Percentiles rank a stretch among this genome's conserved stretches.
Evolutionary conservation across 2,888 invertebrate species (phyloP).

Genomic region (Erebia ligea): DNA sequence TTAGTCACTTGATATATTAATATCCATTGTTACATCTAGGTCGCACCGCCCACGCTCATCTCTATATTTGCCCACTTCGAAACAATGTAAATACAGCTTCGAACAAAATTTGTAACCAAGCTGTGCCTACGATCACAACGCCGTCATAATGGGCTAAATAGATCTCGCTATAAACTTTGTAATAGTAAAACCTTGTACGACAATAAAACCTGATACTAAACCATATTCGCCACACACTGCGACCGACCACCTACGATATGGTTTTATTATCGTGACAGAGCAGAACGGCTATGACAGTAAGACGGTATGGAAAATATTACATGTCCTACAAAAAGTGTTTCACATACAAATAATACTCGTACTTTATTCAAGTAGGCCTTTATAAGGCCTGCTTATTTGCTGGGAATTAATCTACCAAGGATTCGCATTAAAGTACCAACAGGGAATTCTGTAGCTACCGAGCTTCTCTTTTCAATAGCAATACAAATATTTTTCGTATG

Average conservation of each 20-base stretch:
- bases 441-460: neutral
- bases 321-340: slow-evolving; percentile 16
- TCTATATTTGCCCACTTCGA: slow-evolving; percentile 14
- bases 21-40: slow-evolving; percentile 1
- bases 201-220: slow-evolving; percentile 68
- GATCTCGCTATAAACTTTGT: slow-evolving; percentile 47
- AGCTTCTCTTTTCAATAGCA: neutral
- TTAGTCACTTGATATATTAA: slow-evolving; percentile 5
- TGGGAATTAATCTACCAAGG: slow-evolving; percentile 1
- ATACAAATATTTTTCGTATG: neutral
- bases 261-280: slow-evolving; percentile 62
- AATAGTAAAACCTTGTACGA: slow-evolving; percentile 69
- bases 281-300: slow-evolving; percentile 51
- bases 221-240: slow-evolving; percentile 63
- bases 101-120: slow-evolving; percentile 23
- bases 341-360: slow-evolving; percentile 7
- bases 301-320: slow-evolving; percentile 54
- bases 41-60: slow-evolving; percentile 11
- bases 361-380: slow-evolving; percentile 11
- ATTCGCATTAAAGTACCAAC: neutral
- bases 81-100: slow-evolving; percentile 24
- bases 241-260: slow-evolving; percentile 67
- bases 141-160: slow-evolving; percentile 49
- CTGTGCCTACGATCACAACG: slow-evolving; percentile 37
- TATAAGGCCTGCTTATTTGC: slow-evolving; percentile 5